phyloP scores from a whole-genome alignment of 1,140 invertebrate species.

The Aphaenogaster rudis region DNA sequence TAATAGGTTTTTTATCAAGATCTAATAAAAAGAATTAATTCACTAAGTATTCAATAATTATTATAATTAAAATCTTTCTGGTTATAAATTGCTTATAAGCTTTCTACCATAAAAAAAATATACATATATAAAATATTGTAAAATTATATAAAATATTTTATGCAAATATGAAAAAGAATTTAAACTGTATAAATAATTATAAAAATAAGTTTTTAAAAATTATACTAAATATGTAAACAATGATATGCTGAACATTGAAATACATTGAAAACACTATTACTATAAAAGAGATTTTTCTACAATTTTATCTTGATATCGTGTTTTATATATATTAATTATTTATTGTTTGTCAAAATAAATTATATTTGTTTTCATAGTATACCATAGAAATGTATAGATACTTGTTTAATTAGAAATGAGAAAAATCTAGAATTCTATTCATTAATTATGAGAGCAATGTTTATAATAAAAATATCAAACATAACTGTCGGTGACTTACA shows the following conservation, averaged over 20 bases:
- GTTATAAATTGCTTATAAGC: too few relatives aligned
- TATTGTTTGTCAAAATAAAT: not conserved
- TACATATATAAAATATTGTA: not conserved
- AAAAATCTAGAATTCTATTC: not conserved
- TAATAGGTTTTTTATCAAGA: not conserved
- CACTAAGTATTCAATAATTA: not conserved
- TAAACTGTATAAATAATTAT: not conserved
- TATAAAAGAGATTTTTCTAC: not conserved
- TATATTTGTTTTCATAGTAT: not conserved
- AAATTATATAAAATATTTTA: not conserved
- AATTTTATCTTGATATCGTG: not conserved
- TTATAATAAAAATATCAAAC: not conserved
- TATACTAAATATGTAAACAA: not conserved
- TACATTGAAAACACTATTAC: not conserved
- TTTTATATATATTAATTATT: not conserved
- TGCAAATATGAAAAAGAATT: not conserved
- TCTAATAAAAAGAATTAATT: not conserved
- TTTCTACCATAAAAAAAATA: not conserved
- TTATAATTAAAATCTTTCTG: not conserved
- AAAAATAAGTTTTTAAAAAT: not conserved
- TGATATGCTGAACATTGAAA: not conserved
- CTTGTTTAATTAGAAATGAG: not conserved
- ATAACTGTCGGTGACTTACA: constrained; percentile 19
- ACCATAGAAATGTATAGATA: not conserved
- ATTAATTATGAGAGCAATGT: not conserved